These are phyloP conservation scores for Sebastes trivittatus DNA, from an alignment of 2,797 vertebrate genomes.

Conservation along the genomic window DNA sequence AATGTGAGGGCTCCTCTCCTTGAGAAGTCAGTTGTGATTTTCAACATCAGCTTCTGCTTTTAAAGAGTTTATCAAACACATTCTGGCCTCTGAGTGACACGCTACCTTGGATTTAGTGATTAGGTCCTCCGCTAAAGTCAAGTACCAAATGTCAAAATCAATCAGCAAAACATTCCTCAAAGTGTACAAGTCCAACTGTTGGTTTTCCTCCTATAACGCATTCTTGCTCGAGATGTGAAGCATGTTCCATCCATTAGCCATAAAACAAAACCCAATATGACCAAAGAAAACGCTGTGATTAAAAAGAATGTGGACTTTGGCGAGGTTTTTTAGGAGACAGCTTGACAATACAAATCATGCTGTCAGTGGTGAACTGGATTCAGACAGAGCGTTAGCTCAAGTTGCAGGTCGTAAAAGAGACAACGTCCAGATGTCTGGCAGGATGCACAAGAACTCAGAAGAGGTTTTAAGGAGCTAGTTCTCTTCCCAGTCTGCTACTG, in stretches of 20 bases:
- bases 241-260: conserved; percentile 18
- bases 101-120: neutral
- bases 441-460: conserved; percentile 22
- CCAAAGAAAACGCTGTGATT: conserved; percentile 29
- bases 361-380: conserved; percentile 35
- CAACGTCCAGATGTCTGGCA: conserved; percentile 76
- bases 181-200: neutral
- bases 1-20: neutral
- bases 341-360: conserved; percentile 61
- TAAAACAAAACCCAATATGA: conserved; percentile 33
- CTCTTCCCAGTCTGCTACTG: conserved; percentile 51
- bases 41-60: conserved; percentile 32
- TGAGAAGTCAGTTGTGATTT: conserved; percentile 10
- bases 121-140: neutral
- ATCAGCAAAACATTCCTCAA: conserved; percentile 29
- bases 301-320: conserved; percentile 54
- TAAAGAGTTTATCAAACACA: conserved; percentile 15
- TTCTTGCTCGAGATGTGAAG: neutral
- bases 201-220: neutral
- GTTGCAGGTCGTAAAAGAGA: conserved; percentile 73
- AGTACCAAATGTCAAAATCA: conserved; percentile 25
- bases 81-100: neutral
- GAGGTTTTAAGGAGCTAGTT: conserved; percentile 22
- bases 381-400: conserved; percentile 59
- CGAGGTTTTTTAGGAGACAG: conserved; percentile 20